These are phyloP conservation scores for Furcifer pardalis DNA, from an alignment of 2,797 vertebrate genomes.

Conservation along the genomic window DNA sequence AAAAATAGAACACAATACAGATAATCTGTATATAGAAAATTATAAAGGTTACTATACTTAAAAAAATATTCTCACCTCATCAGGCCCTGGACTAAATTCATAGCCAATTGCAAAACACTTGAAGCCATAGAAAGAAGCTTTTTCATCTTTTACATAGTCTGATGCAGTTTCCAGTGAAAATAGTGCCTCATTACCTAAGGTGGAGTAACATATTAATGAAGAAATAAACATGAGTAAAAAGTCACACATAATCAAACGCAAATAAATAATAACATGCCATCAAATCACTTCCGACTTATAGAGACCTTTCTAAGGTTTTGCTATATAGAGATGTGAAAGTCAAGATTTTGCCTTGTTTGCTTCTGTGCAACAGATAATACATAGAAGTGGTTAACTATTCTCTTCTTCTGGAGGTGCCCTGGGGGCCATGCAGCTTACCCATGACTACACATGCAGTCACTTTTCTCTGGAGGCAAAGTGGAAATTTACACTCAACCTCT, in stretches of 20 bases:
- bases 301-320: too few relatives aligned
- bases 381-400: too few relatives aligned
- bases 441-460: too few relatives aligned
- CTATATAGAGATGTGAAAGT: too few relatives aligned
- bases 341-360: too few relatives aligned
- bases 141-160: constrained; percentile 99
- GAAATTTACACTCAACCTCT: too few relatives aligned
- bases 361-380: too few relatives aligned
- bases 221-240: constrained; percentile 4
- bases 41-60: neutral
- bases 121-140: constrained; percentile 96
- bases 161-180: constrained; percentile 98
- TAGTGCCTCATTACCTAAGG: constrained; percentile 93
- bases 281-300: too few relatives aligned
- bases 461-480: too few relatives aligned
- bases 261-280: too few relatives aligned
- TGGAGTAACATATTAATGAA: constrained; percentile 45
- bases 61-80: constrained; percentile 85
- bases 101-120: constrained; percentile 97
- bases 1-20: neutral
- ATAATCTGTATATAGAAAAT: accelerated
- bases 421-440: too few relatives aligned
- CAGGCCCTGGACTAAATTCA: constrained; percentile 94
- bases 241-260: neutral
- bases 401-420: too few relatives aligned